Evolutionary conservation across 2,113 vertebrate genomes (phyloP).

Genomic region (Phoenicopterus ruber): DNA sequence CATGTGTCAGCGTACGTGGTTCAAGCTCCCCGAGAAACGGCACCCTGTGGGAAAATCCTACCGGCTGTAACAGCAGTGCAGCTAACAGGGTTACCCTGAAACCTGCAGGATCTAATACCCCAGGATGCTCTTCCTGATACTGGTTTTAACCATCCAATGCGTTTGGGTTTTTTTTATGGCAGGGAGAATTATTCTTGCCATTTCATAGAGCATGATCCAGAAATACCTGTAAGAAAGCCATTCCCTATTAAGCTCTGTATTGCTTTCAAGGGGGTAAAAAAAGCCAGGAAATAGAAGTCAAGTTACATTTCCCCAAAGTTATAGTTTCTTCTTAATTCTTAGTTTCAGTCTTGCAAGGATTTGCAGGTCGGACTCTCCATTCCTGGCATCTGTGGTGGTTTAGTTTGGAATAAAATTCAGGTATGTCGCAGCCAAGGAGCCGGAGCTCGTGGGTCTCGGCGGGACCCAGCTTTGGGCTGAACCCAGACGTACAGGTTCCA

Average conservation of each 20-base stretch:
- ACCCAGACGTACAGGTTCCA: neutral
- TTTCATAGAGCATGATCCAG: neutral
- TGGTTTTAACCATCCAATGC: neutral
- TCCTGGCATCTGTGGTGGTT: neutral
- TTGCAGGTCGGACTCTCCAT: neutral
- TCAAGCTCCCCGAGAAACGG: neutral
- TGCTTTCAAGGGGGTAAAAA: neutral
- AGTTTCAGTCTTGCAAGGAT: neutral
- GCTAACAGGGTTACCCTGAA: neutral
- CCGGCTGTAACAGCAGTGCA: neutral
- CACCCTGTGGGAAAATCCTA: neutral
- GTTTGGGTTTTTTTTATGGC: neutral
- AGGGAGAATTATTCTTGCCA: neutral
- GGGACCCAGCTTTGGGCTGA: neutral
- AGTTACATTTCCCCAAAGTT: neutral
- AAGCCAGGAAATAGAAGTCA: neutral
- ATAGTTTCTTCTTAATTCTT: neutral
- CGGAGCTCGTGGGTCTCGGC: accelerated
- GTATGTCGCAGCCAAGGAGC: neutral
- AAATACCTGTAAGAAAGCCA: neutral
- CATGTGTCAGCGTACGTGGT: accelerated
- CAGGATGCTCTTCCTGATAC: neutral
- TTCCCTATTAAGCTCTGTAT: neutral
- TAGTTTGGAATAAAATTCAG: neutral
- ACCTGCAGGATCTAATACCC: neutral